Evolutionary conservation across 2,888 invertebrate genomes (phyloP).

Genomic region (Amblyteles armatorius): DNA sequence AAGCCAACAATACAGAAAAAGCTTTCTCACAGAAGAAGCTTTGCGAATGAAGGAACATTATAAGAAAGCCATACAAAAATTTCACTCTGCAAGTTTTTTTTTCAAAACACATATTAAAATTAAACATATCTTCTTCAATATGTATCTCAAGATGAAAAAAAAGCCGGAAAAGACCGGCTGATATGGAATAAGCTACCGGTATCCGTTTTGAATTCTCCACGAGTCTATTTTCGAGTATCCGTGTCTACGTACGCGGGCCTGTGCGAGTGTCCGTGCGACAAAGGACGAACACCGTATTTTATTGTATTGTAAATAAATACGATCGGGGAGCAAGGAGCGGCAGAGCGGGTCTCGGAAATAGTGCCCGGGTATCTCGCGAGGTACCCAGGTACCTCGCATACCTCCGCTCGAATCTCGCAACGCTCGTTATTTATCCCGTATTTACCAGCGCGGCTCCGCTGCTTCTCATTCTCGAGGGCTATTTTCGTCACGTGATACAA

Average conservation of each 20-base stretch:
- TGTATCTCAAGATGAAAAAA: too few species aligned
- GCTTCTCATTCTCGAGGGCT: constrained; percentile 63
- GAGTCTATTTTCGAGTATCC: background rate
- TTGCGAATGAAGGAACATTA: too few species aligned
- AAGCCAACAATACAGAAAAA: too few species aligned
- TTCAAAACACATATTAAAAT: too few species aligned
- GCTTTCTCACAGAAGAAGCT: too few species aligned
- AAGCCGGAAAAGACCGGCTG: too few species aligned
- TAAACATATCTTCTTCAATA: too few species aligned
- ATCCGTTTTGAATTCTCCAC: too few species aligned
- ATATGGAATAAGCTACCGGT: too few species aligned
- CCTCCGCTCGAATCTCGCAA: constrained; percentile 17
- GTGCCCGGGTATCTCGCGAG: background rate
- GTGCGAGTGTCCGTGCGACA: background rate
- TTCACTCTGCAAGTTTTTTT: too few species aligned
- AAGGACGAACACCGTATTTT: background rate
- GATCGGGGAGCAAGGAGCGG: background rate
- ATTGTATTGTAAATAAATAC: background rate
- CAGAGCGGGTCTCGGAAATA: background rate
- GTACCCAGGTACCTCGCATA: constrained; percentile 7
- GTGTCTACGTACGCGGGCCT: background rate
- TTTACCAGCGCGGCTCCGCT: background rate
- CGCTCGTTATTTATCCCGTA: constrained; percentile 43
- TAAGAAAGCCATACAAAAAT: too few species aligned
- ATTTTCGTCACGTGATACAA: constrained; percentile 78